These are phyloP conservation scores for Acrobasis repandana DNA, from an alignment of 2,888 invertebrate genomes.

Conservation along the genomic window DNA sequence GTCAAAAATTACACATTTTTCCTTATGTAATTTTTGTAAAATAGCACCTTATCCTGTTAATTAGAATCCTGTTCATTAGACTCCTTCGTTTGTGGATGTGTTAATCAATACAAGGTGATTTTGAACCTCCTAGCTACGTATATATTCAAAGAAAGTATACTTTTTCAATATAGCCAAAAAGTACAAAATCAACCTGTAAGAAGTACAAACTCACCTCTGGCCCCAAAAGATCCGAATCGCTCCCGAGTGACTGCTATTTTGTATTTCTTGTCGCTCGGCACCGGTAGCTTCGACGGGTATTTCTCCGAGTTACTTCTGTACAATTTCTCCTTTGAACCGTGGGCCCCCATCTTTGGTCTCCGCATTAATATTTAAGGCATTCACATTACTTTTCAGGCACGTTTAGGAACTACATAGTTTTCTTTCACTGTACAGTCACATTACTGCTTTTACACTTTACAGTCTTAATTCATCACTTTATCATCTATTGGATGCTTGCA, in stretches of 20 bases:
- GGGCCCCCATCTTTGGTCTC: conserved; percentile 86
- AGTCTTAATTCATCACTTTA: conserved; percentile 34
- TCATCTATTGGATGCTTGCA: conserved; percentile 43
- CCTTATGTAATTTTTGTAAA: too few species aligned
- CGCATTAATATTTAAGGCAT: conserved; percentile 66
- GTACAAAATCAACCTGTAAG: neutral
- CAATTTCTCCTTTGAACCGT: conserved; percentile 89
- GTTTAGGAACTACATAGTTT: conserved; percentile 50
- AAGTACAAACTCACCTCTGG: conserved; percentile 79
- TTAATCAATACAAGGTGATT: too few species aligned
- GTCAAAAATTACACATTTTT: too few species aligned
- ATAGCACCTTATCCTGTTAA: too few species aligned
- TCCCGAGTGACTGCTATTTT: conserved; percentile 85
- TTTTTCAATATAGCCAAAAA: too few species aligned
- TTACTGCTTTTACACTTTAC: conserved; percentile 44
- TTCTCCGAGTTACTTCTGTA: conserved; percentile 85
- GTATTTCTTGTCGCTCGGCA: conserved; percentile 82
- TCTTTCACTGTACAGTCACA: conserved; percentile 54
- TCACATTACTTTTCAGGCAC: conserved; percentile 43
- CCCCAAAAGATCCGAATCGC: conserved; percentile 87
- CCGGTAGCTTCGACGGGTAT: conserved; percentile 80
- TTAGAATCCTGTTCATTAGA: too few species aligned
- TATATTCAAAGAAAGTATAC: too few species aligned
- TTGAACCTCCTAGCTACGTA: too few species aligned
- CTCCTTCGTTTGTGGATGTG: too few species aligned